Evolutionary conservation across 1,140 invertebrate species (phyloP), one percentile per base, ranked within the genome.

Genomic region (Pogonomyrmex barbatus): DNA sequence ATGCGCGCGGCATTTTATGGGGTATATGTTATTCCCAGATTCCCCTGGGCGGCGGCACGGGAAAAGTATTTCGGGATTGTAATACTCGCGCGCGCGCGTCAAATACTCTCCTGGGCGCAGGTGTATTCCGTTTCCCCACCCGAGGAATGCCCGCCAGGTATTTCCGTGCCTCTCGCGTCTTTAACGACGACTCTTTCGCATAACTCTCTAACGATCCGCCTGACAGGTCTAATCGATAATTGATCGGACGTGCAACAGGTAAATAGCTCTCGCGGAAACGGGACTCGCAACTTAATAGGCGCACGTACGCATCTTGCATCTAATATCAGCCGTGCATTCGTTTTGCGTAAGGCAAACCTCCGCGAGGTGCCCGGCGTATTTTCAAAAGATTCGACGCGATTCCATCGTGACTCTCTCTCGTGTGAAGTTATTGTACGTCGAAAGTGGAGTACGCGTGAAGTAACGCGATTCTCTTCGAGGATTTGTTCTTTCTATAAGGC

Each of bases 231-330:
- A 81, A 81, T 81, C 78, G 65, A 81, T 81, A 81, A 71, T 81
- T 81, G 78, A 81, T 81, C 65, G 78, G 65, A 12, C 39, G 50
- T 71, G 78, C 65, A 81, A 81, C 78, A 81, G 78, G 78, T 81
- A 81, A 81, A 81, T 71, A 71, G 65, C 50, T 17, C 50, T 81
- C 9, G 78, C 5, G 52, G 50, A 81, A 81, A 81, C 78, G 78
- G 78, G 76, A 78, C 76, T 65, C 30, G 58, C 60, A 81, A 81
- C 5, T 70, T 81, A 81, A 71, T 81, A 81, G 9, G 30, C 60
- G 17, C 36, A 47, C 50, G 36, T 71, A 71, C 50, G 50, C 63
- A 70, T 4, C 63, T 56, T 12, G 77, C 77, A 56, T 70, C 47
- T 81, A 45, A 81, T 81, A 56, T 70, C 14, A 81, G 63, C 14